A percentile compares a stretch with the other conserved stretches of the same genome.
phyloP scores from a whole-genome alignment of 2,797 vertebrate genomes.

The Benthosema pterotum region DNA sequence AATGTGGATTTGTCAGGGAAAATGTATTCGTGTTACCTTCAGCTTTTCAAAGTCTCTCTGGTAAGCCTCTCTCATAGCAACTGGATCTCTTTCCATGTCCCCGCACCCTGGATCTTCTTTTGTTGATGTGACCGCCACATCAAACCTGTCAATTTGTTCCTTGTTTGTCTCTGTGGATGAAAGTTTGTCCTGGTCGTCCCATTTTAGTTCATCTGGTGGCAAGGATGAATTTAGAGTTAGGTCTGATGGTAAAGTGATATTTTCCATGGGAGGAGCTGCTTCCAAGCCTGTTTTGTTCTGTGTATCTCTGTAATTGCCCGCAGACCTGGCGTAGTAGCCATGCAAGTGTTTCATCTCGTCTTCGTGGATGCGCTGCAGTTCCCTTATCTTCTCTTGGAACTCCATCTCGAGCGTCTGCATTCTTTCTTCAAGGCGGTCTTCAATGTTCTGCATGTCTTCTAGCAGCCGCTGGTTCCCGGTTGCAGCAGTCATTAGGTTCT shows the following conservation, averaged over 20 bases:
- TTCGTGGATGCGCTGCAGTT: slow-evolving; percentile 86
- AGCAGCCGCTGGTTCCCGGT: slow-evolving; percentile 72
- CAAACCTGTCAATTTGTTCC: slow-evolving; percentile 79
- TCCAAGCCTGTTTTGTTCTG: slow-evolving; percentile 36
- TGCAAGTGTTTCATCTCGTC: slow-evolving; percentile 87
- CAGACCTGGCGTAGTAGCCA: slow-evolving; percentile 78
- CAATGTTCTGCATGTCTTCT: slow-evolving; percentile 78
- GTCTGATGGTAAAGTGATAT: slow-evolving; percentile 13
- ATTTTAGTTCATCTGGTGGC: background rate
- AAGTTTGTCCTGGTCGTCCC: slow-evolving; percentile 4
- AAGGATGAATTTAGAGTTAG: slow-evolving; percentile 15
- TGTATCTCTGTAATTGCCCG: slow-evolving; percentile 76
- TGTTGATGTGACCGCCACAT: slow-evolving; percentile 76
- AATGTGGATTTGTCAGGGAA: slow-evolving; percentile 2
- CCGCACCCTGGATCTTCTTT: slow-evolving; percentile 75
- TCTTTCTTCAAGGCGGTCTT: slow-evolving; percentile 77
- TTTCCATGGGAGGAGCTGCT: slow-evolving; percentile 13
- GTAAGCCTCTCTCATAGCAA: slow-evolving; percentile 78
- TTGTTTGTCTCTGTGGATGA: slow-evolving; percentile 70
- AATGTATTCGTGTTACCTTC: slow-evolving; percentile 70
- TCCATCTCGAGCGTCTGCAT: slow-evolving; percentile 82
- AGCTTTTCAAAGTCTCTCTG: slow-evolving; percentile 86
- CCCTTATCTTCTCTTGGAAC: slow-evolving; percentile 86
- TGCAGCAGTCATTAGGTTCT: slow-evolving; percentile 78
- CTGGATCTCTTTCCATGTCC: slow-evolving; percentile 66